Conservation (phyloP, 1,140 invertebrate species). For the Drosophila miranda region DNA sequence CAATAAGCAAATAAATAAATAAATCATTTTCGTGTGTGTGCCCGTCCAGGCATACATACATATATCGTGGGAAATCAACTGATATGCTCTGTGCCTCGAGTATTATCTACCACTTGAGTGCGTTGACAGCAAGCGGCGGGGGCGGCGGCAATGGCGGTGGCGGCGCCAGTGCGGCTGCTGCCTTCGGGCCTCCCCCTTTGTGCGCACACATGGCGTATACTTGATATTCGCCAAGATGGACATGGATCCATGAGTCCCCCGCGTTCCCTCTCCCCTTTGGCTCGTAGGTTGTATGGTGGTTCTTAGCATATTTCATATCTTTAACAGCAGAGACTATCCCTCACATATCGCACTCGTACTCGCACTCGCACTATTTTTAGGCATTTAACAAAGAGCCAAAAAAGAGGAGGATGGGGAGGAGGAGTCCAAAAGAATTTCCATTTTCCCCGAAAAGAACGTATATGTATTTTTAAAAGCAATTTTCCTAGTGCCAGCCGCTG, state of each 20-base stretch:
- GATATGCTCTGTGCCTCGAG: too few relatives aligned
- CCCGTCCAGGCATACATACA: neutral
- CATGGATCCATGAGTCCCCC: neutral
- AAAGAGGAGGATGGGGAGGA: neutral
- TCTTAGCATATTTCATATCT: slow-evolving; percentile 52
- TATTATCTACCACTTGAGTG: slow-evolving; percentile 51
- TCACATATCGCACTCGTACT: slow-evolving; percentile 9
- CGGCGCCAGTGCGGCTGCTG: slow-evolving; percentile 57
- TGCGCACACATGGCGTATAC: slow-evolving; percentile 64
- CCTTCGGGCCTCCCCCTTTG: neutral
- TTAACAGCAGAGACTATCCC: slow-evolving; percentile 16
- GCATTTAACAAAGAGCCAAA: slow-evolving; percentile 20
- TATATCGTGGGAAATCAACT: neutral
- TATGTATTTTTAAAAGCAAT: slow-evolving; percentile 67
- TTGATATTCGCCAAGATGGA: slow-evolving; percentile 46
- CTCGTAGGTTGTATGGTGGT: too few relatives aligned
- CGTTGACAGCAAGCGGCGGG: slow-evolving; percentile 53
- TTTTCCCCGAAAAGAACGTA: slow-evolving; percentile 19
- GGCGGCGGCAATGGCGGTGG: slow-evolving; percentile 38
- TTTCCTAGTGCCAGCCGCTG: slow-evolving; percentile 40
- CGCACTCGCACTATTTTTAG: slow-evolving; percentile 54
- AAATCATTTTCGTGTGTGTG: slow-evolving; percentile 68
- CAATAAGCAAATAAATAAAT: slow-evolving; percentile 79
- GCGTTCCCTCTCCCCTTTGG: neutral
- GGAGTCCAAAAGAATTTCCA: slow-evolving; percentile 31